Evolutionary conservation across 2,888 invertebrate species (phyloP).

Genomic region (Eristalis intricaria): DNA sequence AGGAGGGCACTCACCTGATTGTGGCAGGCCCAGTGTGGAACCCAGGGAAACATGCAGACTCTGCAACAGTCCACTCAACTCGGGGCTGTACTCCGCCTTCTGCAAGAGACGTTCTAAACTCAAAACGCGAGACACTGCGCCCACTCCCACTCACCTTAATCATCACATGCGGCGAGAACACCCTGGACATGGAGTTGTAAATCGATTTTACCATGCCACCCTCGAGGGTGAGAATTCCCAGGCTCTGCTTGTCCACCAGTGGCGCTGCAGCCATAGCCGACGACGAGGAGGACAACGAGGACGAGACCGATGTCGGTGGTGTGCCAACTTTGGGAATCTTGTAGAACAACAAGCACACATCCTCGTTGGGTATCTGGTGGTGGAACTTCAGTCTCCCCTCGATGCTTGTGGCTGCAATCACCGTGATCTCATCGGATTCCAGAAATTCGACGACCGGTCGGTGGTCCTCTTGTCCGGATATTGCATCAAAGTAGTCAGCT

Average conservation of each 20-base stretch:
- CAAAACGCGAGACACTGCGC: conserved; percentile 48
- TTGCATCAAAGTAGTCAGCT: conserved; percentile 80
- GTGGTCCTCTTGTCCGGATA: conserved; percentile 78
- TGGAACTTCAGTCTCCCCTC: conserved; percentile 81
- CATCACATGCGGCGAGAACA: conserved; percentile 80
- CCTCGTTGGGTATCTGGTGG: conserved; percentile 80
- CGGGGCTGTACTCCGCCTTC: conserved; percentile 80
- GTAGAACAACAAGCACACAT: conserved; percentile 81
- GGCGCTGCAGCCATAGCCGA: conserved; percentile 40
- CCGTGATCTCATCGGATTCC: conserved; percentile 81
- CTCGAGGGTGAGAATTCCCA: conserved; percentile 81
- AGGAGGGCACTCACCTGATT: conserved; percentile 77
- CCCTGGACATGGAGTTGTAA: conserved; percentile 82
- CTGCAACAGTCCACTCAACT: conserved; percentile 80
- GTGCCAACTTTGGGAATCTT: conserved; percentile 80
- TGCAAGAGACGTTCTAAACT: conserved; percentile 68
- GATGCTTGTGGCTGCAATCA: conserved; percentile 81
- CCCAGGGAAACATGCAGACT: conserved; percentile 80
- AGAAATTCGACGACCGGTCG: conserved; percentile 81
- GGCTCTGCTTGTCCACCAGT: conserved; percentile 74
- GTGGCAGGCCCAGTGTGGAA: conserved; percentile 79
- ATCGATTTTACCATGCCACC: conserved; percentile 82
- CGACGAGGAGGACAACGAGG: conserved; percentile 20
- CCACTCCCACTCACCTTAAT: conserved; percentile 75
- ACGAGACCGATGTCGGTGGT: conserved; percentile 12